A percentile compares a stretch with the other conserved stretches of the same genome.
Conservation (phyloP, 2,113 vertebrate genomes). For the Riparia riparia region DNA sequence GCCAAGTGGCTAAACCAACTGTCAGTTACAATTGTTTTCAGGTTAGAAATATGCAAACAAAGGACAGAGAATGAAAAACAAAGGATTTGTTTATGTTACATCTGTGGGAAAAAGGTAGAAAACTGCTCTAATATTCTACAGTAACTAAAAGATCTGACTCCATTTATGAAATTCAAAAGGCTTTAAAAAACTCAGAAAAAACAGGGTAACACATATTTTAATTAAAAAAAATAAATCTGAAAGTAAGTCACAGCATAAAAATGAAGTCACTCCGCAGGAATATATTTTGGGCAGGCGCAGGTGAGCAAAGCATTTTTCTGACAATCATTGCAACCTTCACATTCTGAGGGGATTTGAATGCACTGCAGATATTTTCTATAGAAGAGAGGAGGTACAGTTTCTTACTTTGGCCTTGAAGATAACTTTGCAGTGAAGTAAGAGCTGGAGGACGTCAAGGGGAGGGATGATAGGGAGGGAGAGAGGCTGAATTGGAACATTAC, state of each 20-base stretch:
- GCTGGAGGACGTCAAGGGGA: not conserved
- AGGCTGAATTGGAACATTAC: not conserved
- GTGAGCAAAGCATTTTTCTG: not conserved
- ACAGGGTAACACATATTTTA: too few relatives aligned
- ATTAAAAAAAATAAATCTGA: not conserved
- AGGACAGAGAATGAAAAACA: too few relatives aligned
- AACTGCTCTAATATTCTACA: too few relatives aligned
- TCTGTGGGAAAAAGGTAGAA: too few relatives aligned
- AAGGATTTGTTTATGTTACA: too few relatives aligned
- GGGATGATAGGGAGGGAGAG: not conserved
- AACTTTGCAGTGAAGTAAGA: constrained; percentile 50
- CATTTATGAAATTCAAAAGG: too few relatives aligned
- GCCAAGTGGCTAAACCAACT: too few relatives aligned
- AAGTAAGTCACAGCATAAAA: not conserved
- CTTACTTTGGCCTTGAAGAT: not conserved
- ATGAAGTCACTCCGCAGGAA: not conserved
- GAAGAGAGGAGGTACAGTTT: not conserved
- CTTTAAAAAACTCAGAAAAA: too few relatives aligned
- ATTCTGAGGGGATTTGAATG: not conserved
- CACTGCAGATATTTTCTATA: not conserved
- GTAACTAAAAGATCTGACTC: too few relatives aligned
- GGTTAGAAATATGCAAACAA: too few relatives aligned
- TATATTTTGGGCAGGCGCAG: not conserved
- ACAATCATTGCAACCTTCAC: not conserved
- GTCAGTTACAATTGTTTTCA: too few relatives aligned